These are phyloP conservation scores for Drosophila gunungcola DNA, from an alignment of 1,140 invertebrate species.

Conservation along the genomic window DNA sequence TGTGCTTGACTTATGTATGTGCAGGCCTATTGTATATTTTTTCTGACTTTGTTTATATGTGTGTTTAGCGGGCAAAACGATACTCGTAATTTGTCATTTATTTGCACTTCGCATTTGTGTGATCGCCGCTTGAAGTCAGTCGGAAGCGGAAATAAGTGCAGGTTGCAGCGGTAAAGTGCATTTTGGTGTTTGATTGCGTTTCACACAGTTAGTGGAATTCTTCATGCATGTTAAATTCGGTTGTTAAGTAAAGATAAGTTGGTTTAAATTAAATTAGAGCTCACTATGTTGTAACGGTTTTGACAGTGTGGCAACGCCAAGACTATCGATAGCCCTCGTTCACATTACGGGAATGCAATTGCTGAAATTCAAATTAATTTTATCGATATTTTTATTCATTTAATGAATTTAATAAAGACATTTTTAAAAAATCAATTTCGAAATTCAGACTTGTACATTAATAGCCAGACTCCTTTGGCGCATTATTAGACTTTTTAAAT, in stretches of 20 bases:
- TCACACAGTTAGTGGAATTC: slow-evolving; percentile 12
- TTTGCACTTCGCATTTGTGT: slow-evolving; percentile 71
- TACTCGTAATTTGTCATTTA: slow-evolving; percentile 72
- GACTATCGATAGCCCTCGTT: not conserved
- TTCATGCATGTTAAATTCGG: slow-evolving; percentile 24
- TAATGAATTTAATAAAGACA: too few relatives aligned
- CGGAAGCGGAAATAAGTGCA: slow-evolving; percentile 75
- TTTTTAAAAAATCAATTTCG: too few relatives aligned
- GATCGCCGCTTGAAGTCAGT: slow-evolving; percentile 12
- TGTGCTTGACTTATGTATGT: slow-evolving; percentile 65
- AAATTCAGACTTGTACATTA: too few relatives aligned
- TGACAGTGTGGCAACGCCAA: not conserved
- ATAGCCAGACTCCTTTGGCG: too few relatives aligned
- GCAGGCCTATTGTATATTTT: slow-evolving; percentile 15
- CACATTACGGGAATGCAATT: not conserved
- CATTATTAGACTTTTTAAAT: too few relatives aligned
- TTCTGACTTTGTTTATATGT: slow-evolving; percentile 11
- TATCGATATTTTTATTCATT: too few relatives aligned
- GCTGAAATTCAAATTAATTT: too few relatives aligned
- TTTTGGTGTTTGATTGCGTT: slow-evolving; percentile 50
- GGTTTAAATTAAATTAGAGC: slow-evolving; percentile 16
- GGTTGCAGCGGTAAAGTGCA: slow-evolving; percentile 34
- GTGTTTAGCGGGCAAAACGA: slow-evolving; percentile 28
- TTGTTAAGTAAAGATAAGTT: slow-evolving; percentile 4
- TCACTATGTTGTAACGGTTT: slow-evolving; percentile 7